A percentile compares a stretch with the other conserved stretches of the same genome.
These are phyloP conservation scores for Timema cristinae DNA, from an alignment of 2,888 invertebrate species.

Conservation along the genomic window DNA sequence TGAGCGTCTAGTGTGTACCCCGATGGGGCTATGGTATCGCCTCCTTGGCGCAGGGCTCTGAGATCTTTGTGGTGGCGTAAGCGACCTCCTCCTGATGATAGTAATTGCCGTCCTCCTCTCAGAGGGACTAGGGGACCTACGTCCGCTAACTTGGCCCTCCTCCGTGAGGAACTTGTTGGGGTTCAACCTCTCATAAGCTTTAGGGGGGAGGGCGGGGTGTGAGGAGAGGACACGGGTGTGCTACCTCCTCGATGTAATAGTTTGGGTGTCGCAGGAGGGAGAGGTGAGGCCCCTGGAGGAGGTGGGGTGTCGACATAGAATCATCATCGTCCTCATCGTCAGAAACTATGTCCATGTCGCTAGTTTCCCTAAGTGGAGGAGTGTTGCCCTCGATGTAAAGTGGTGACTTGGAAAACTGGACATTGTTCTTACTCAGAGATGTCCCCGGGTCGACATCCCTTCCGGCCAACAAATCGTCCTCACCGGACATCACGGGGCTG, in stretches of 20 bases:
- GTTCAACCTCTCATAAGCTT: slow-evolving; percentile 48
- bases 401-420: slow-evolving; percentile 22
- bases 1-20: neutral
- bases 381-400: slow-evolving; percentile 14
- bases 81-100: neutral
- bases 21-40: slow-evolving; percentile 15
- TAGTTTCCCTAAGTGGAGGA: slow-evolving; percentile 20
- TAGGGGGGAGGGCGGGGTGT: slow-evolving; percentile 63
- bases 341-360: slow-evolving; percentile 27
- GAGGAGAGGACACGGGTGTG: slow-evolving; percentile 55
- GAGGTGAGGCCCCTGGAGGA: slow-evolving; percentile 15
- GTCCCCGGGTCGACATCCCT: slow-evolving; percentile 19
- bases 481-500: neutral
- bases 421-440: slow-evolving; percentile 15
- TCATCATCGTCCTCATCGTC: slow-evolving; percentile 19
- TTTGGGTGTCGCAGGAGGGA: too few relatives aligned
- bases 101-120: slow-evolving; percentile 9
- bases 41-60: neutral
- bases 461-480: slow-evolving; percentile 1
- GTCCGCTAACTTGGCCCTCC: slow-evolving; percentile 33
- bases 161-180: slow-evolving; percentile 49
- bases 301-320: slow-evolving; percentile 6
- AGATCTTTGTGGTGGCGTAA: neutral
- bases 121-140: slow-evolving; percentile 28
- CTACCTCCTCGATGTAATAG: slow-evolving; percentile 19